Evolutionary conservation across 2,797 vertebrate species (phyloP).

Genomic region (Xenops minutus): DNA sequence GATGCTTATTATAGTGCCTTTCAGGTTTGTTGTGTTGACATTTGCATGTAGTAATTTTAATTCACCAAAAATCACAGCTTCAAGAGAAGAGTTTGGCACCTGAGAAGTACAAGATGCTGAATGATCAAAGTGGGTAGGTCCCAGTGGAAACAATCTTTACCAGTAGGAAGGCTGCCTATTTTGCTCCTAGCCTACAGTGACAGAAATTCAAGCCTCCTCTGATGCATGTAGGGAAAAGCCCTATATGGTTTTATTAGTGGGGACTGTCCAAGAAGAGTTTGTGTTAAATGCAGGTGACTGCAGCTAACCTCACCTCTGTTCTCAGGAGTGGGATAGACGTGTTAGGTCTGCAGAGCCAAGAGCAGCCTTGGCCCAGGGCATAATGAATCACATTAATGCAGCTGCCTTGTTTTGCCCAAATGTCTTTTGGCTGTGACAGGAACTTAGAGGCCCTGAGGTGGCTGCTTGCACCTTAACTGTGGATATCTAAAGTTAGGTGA

Average conservation of each 20-base stretch:
- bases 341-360: background rate
- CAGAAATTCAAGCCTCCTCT: background rate
- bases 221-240: background rate
- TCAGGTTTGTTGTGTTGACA: background rate
- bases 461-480: background rate
- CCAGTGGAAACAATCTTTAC: background rate
- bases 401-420: background rate
- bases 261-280: background rate
- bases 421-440: background rate
- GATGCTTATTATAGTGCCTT: background rate
- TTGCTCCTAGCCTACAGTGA: background rate
- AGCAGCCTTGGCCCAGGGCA: background rate
- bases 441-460: background rate
- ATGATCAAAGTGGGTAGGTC: background rate
- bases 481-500: background rate
- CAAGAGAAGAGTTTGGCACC: background rate
- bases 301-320: too few relatives aligned
- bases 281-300: too few relatives aligned
- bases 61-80: background rate
- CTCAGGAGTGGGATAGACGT: too few relatives aligned
- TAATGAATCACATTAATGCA: background rate
- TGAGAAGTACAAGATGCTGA: background rate
- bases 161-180: background rate
- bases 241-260: background rate
- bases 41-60: background rate